Evolutionary conservation across 1,140 invertebrate genomes (phyloP), one percentile per base, ranked within the genome.

Genomic region (Chymomyza costata): DNA sequence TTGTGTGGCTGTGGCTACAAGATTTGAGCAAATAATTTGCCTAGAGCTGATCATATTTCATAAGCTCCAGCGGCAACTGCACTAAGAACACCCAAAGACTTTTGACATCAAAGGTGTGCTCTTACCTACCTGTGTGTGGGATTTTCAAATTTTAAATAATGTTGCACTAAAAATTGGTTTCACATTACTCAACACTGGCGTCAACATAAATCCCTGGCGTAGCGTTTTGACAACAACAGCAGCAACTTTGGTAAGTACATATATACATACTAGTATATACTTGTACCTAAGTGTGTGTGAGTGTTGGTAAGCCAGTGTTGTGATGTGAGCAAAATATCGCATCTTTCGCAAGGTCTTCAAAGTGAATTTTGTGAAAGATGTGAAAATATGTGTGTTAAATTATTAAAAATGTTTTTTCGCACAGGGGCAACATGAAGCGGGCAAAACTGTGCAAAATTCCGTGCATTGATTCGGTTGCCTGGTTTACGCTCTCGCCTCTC

Each of bases 301-400:
- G 10, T 28, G 10, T 28, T 28, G 5, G 10, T 28, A 28, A 5
- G 25, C 25, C 25, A 5, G 25, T 5, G 25, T 5, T 6, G 25
- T 10, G 5, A n/a, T n/a, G n/a, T n/a, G n/a, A n/a, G n/a, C n/a
- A n/a, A n/a, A n/a, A n/a, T n/a, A n/a, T 47, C 57, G 57, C 58
- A 65, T 74, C 58, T 74, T 67, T 30, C 38, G 50, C 59, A 62
- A 62, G 65, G 47, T 67, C 51, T 78, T 78, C 67, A 78, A 80
- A 71, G 67, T 64, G 52, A 78, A 78, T 70, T 48, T 57, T 65
- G 54, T 51, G 60, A 55, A 69, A 76, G 55, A 76, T 65, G 61
- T 53, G 65, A 58, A 66, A 69, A 70, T 70, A 63, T 76, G 70
- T 69, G 66, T 70, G 71, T 54, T 76, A 76, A 76, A 78, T 78